A percentile compares a stretch with the other conserved stretches of the same genome.
Conservation (phyloP, 2,113 vertebrate genomes). For the Archilochus colubris region DNA sequence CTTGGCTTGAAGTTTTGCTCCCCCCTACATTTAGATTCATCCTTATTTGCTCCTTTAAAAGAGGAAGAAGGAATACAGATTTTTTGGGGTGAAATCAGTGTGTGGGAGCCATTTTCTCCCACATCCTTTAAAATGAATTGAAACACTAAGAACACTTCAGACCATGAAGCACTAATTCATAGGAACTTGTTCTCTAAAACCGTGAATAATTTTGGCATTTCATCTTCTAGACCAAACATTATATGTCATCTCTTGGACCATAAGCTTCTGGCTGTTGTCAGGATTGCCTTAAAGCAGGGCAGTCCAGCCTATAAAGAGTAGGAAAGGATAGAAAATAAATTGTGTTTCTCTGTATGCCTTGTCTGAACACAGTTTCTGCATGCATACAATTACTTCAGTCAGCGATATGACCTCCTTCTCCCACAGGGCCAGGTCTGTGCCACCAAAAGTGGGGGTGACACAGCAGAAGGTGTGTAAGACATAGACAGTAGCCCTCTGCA, state of each 20-base stretch:
- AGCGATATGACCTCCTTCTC: not conserved
- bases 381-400: not conserved
- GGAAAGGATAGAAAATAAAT: not conserved
- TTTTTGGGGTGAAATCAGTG: not conserved
- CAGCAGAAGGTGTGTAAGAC: not conserved
- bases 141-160: not conserved
- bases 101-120: not conserved
- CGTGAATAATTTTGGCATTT: not conserved
- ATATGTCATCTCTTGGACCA: not conserved
- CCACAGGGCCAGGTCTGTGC: not conserved
- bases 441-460: not conserved
- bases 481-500: not conserved
- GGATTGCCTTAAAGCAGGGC: not conserved
- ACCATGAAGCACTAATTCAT: not conserved
- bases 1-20: constrained; percentile 22
- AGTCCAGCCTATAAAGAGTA: not conserved
- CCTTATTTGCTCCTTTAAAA: not conserved
- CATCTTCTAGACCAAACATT: not conserved
- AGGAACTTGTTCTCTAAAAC: not conserved
- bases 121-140: not conserved
- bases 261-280: not conserved
- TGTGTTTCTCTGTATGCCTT: not conserved
- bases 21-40: not conserved
- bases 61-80: not conserved
- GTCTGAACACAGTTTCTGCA: not conserved